Evolutionary conservation across 2,113 vertebrate genomes (phyloP), one percentile per base, ranked within the genome.

Genomic region (Cheilinus undulatus): DNA sequence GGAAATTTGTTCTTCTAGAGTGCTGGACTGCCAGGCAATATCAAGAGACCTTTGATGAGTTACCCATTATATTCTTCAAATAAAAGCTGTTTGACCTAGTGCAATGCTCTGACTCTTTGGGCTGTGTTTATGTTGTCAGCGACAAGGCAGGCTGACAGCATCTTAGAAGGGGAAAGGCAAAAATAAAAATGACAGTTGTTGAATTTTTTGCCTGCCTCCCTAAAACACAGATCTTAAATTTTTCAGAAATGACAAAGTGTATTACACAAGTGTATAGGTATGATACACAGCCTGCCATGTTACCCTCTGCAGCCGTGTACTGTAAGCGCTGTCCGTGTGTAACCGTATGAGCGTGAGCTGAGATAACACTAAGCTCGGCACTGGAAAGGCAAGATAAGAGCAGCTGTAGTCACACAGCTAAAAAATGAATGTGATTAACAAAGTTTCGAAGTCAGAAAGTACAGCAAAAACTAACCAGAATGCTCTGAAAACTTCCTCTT

Each of bases 1-100:
- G 77, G 83, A 90, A 88, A 83, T 73, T 72, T 79, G 71, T 82
- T 59, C 67, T 82, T 69, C 58, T 72, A 67, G 69, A 75, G 63
- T 66, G 74, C 79, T 80, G 45, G 60, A 83, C 73, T 82, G 60
- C 76, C 73, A 73, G 71, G 56, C 61, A 40, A 52, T 84, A 82
- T 84, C 73, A 69, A 45, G 40, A 49, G 45, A 32, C 54, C 61
- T 78, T 73, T 52, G 66, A 72, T 73, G 76, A 81, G 53, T 75
- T 69, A 57, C 27, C 62, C 69, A 34, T 83, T 88, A n/a, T 83
- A 62, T 56, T 72, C 75, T 82, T 84, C 63, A 86, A 56, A 61
- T 82, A 68, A 28, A 52, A 26, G 48, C 30, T 28, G 59, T 22
- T 45, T 56, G 61, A 80, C 73, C 63, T 27, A 42, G 1, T 49